These are phyloP conservation scores for Brienomyrus brachyistius DNA, from an alignment of 2,113 vertebrate species.

Conservation along the genomic window DNA sequence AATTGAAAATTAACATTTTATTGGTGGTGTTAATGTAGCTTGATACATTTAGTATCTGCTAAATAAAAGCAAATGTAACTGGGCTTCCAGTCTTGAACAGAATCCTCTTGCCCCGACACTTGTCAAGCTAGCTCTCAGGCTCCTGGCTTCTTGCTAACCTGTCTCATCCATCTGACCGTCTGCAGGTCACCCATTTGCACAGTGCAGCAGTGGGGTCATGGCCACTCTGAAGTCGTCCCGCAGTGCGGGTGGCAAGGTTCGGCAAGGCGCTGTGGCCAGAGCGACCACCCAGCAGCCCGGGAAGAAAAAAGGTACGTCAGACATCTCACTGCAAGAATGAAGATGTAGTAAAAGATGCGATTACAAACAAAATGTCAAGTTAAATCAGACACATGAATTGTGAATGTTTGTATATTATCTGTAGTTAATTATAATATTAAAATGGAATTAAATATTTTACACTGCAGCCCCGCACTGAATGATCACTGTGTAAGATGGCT, in stretches of 20 bases:
- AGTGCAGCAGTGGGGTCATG: constrained; percentile 72
- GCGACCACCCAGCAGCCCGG: neutral
- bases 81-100: neutral
- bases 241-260: constrained; percentile 64
- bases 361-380: neutral
- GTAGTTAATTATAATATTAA: neutral
- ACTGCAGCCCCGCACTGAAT: neutral
- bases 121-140: neutral
- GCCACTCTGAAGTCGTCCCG: constrained; percentile 71
- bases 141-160: neutral
- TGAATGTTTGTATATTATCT: neutral
- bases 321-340: neutral
- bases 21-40: neutral
- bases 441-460: neutral
- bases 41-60: neutral
- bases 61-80: neutral
- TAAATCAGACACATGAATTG: neutral
- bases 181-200: constrained; percentile 64
- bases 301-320: neutral
- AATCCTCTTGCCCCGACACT: neutral
- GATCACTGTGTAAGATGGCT: neutral
- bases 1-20: neutral
- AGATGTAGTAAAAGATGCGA: neutral
- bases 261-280: neutral
- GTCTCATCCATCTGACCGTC: constrained; percentile 21